Base-by-base conservation (phyloP, 2,888 invertebrate species). In the Deilephila porcellus region DNA sequence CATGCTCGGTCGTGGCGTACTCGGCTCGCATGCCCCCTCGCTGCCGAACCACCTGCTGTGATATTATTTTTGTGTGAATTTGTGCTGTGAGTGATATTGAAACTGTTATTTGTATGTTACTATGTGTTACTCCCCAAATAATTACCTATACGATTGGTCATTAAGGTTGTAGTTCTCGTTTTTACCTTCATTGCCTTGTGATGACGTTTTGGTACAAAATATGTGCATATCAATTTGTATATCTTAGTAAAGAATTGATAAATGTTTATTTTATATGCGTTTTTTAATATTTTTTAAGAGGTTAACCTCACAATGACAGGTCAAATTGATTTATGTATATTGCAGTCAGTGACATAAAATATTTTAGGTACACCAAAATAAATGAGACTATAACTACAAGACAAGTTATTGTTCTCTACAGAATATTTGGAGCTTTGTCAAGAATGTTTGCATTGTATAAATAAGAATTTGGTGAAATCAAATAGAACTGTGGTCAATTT, bases 1-100 rank as follows among this genome's bases (percentile, higher is more conserved):
- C 74, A 75, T 56, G 64, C 73, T 74, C 74, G 53, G 60, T 71
- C 70, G 59, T 74, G 60, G n/a, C 53, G 7, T 37, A 29, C 59
- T 71, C 53, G 56, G 25, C 20, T 67, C 45, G 17, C 52, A 20
- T 45, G 37, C 8, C 20, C 7, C 37, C 63, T 37, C 20, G 19
- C 25, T 45, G 6, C 25, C 14, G 5, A 14, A 25, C 45, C 67
- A 45, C 67, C 67, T 67, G 67, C 67, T 67, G 67, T 25, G 67
- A 67, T 52, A 8, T 4, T 14, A 52, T 45, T 67, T 67, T 67
- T 67, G 45, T 20, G 25, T 67, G 37, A 67, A 45, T 67, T 52
- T 45, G 37, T 37, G 52, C 67, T 52, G 67, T 67, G 67, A 67
- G 67, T 67, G 67, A 52, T 52, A 25, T 67, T 67, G 25, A 45